Evolutionary conservation across 2,888 invertebrate genomes (phyloP).

Genomic region (Drosophila yooni): DNA sequence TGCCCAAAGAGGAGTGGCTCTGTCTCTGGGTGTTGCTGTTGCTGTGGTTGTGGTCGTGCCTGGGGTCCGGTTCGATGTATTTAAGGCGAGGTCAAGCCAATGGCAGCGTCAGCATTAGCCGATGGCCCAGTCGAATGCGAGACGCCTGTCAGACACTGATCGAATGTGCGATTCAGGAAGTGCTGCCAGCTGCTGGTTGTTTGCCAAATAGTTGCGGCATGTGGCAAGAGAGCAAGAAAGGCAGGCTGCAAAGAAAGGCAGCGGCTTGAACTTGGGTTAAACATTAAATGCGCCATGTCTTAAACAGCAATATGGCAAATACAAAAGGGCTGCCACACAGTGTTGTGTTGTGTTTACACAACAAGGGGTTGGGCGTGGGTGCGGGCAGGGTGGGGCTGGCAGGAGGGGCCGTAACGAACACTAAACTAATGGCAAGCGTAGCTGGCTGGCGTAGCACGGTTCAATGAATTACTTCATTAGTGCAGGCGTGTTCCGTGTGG

Average conservation of each 20-base stretch:
- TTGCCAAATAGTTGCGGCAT: constrained; percentile 49
- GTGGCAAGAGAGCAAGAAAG: constrained; percentile 3
- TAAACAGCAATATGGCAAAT: constrained; percentile 26
- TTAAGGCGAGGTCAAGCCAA: constrained; percentile 72
- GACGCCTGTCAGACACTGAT: constrained; percentile 60
- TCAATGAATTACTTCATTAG: constrained; percentile 83
- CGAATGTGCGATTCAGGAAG: constrained; percentile 80
- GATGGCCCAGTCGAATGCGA: constrained; percentile 15
- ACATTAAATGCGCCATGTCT: constrained; percentile 33
- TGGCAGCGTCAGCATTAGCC: constrained; percentile 28
- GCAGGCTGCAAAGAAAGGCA: constrained; percentile 34
- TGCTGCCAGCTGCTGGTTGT: constrained; percentile 46
- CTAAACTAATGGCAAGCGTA: constrained; percentile 69
- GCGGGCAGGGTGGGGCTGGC: constrained; percentile 16
- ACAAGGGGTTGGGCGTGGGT: constrained; percentile 20
- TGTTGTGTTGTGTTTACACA: background rate
- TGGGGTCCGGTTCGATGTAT: constrained; percentile 47
- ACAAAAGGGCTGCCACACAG: constrained; percentile 40
- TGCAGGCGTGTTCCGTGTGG: constrained; percentile 74
- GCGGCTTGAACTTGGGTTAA: constrained; percentile 36
- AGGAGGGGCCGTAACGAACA: constrained; percentile 57
- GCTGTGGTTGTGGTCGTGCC: constrained; percentile 11
- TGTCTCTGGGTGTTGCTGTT: background rate
- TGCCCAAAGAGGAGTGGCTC: constrained; percentile 59
- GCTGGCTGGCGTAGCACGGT: constrained; percentile 74